Percentiles rank a stretch among this genome's conserved stretches.
phyloP scores from a whole-genome alignment of 2,113 vertebrate species.

The Salminus brasiliensis region DNA sequence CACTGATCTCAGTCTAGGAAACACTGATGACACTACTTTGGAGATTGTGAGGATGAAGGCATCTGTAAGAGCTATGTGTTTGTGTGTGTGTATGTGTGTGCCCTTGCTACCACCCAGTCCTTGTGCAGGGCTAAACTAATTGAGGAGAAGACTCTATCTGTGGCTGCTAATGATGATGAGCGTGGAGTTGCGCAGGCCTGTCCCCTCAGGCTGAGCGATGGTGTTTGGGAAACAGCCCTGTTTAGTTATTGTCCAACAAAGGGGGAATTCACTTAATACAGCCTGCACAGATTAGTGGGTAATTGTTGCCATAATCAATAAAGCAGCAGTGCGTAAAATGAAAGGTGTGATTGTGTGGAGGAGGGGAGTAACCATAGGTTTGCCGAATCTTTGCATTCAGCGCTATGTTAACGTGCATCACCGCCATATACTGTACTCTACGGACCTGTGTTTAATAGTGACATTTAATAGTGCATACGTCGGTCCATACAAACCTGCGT shows the following conservation, averaged over 20 bases:
- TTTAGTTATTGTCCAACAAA: conserved; percentile 86
- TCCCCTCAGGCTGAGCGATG: conserved; percentile 77
- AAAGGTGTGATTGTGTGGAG: conserved; percentile 64
- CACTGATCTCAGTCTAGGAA: not conserved
- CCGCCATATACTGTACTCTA: not conserved
- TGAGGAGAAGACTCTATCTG: conserved; percentile 73
- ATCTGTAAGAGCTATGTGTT: not conserved
- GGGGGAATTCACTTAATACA: conserved; percentile 80
- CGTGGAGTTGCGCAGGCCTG: conserved; percentile 67
- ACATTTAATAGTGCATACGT: conserved; percentile 37
- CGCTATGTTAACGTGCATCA: not conserved
- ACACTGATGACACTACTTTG: not conserved
- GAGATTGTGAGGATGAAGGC: not conserved
- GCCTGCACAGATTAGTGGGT: conserved; percentile 80
- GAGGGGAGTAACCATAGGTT: conserved; percentile 59
- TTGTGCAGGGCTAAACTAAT: conserved; percentile 71
- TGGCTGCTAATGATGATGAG: conserved; percentile 78
- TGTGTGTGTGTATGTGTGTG: not conserved
- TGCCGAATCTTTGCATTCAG: conserved; percentile 42
- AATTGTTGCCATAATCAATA: conserved; percentile 81
- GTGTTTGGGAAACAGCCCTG: conserved; percentile 73
- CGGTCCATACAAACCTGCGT: conserved; percentile 45
- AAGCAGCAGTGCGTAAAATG: conserved; percentile 78
- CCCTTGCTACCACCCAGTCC: conserved; percentile 52
- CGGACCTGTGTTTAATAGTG: no score